A percentile compares a stretch with the other conserved stretches of the same genome.
These are phyloP conservation scores for Drosophila anceps DNA, from an alignment of 2,888 invertebrate genomes.

Conservation along the genomic window DNA sequence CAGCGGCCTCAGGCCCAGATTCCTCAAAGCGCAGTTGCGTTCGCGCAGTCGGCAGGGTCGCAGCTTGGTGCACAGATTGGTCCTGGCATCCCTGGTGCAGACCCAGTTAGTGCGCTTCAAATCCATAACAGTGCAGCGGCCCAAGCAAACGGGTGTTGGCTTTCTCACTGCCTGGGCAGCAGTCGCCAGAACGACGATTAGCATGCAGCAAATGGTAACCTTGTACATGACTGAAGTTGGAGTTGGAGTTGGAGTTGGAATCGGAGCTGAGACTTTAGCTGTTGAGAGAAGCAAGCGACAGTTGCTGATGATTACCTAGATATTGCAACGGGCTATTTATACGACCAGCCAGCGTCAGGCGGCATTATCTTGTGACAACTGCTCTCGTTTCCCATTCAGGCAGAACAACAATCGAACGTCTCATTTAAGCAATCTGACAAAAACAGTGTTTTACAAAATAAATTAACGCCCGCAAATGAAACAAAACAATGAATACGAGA, in stretches of 20 bases:
- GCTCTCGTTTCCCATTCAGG: background rate
- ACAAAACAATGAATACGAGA: background rate
- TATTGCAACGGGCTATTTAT: constrained; percentile 31
- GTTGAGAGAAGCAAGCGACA: constrained; percentile 29
- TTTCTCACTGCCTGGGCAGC: constrained; percentile 25
- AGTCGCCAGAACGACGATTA: constrained; percentile 44
- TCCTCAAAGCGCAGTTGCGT: constrained; percentile 60
- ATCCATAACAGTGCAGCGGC: constrained; percentile 58
- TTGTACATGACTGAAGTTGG: constrained; percentile 43
- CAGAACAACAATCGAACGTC: constrained; percentile 9
- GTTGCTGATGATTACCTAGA: constrained; percentile 33
- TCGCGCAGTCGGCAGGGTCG: constrained; percentile 65
- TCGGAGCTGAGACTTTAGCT: constrained; percentile 10
- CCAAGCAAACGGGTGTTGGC: constrained; percentile 7
- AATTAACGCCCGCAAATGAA: no score
- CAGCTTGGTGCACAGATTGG: constrained; percentile 58
- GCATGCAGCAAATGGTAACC: constrained; percentile 38
- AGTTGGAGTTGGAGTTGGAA: constrained; percentile 11
- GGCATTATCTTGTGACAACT: constrained; percentile 8
- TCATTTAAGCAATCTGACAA: background rate
- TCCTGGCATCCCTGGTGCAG: constrained; percentile 54
- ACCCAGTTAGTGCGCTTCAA: constrained; percentile 27
- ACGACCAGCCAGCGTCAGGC: constrained; percentile 5
- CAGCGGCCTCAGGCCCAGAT: constrained; percentile 21
- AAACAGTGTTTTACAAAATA: no score